Evolutionary conservation across 2,797 vertebrate species (phyloP).

Genomic region (Gastrophryne carolinensis): DNA sequence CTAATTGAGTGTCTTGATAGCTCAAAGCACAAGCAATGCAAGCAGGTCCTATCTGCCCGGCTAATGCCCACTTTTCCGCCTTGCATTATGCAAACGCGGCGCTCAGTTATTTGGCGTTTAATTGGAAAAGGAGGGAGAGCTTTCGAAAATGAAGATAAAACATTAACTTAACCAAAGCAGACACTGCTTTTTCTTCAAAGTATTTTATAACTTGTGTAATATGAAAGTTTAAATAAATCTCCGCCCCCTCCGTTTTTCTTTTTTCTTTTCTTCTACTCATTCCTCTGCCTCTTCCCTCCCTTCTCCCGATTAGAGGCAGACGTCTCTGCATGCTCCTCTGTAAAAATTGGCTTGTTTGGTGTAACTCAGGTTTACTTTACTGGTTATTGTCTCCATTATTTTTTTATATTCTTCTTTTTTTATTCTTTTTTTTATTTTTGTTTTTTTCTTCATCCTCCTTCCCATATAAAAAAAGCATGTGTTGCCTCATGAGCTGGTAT

Average conservation of each 20-base stretch:
- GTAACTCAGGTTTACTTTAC: too few relatives aligned
- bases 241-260: neutral
- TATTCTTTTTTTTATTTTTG: neutral
- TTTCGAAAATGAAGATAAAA: neutral
- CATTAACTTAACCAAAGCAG: neutral
- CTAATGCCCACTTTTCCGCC: neutral
- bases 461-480: too few relatives aligned
- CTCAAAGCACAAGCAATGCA: neutral
- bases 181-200: neutral
- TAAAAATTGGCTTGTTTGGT: too few relatives aligned
- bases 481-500: too few relatives aligned
- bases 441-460: neutral
- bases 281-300: neutral
- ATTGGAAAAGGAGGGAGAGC: neutral
- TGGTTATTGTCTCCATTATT: too few relatives aligned
- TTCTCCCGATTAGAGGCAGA: too few relatives aligned
- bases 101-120: neutral
- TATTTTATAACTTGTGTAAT: too few relatives aligned
- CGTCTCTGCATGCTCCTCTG: too few relatives aligned
- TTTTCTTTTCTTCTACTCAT: neutral
- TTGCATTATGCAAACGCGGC: neutral
- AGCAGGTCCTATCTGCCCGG: neutral
- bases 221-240: too few relatives aligned
- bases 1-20: constrained; percentile 34
- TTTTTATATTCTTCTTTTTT: neutral